Conservation (phyloP, 2,797 vertebrate species). For the Sebastes kiyomatsui region DNA sequence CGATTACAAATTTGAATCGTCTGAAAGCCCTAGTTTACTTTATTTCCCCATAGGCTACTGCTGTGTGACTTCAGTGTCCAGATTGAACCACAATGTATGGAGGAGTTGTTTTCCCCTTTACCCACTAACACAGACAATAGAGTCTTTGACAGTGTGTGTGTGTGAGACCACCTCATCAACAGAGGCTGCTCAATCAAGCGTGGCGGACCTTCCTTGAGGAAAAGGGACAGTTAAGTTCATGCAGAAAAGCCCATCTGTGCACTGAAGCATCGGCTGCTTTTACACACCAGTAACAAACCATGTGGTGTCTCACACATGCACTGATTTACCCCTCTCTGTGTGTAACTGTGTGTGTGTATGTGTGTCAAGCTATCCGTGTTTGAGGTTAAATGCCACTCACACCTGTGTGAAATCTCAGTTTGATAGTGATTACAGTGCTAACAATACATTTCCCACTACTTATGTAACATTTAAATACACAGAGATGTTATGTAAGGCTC, state of each 20-base stretch:
- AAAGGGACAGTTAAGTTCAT: conserved; percentile 10
- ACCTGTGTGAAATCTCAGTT: not conserved
- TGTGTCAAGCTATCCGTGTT: not conserved
- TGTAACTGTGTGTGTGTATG: not conserved
- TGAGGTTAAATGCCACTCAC: not conserved
- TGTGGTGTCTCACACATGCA: conserved; percentile 7
- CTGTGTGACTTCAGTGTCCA: not conserved
- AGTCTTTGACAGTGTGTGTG: conserved; percentile 33
- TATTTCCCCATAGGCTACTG: not conserved
- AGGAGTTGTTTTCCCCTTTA: not conserved
- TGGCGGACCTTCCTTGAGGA: conserved; percentile 17
- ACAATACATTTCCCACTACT: conserved; percentile 38
- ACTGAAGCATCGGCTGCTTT: not conserved
- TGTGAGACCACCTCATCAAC: conserved; percentile 33
- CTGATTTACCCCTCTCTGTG: not conserved
- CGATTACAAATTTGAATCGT: too few species aligned
- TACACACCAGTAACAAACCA: conserved; percentile 1
- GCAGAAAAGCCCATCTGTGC: conserved; percentile 26
- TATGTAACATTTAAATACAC: conserved; percentile 68
- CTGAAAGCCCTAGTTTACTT: not conserved
- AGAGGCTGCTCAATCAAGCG: conserved; percentile 31
- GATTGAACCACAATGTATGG: conserved; percentile 16
- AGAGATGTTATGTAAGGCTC: conserved; percentile 66
- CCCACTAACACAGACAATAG: conserved; percentile 45
- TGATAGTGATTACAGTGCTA: not conserved